A percentile compares a stretch with the other conserved stretches of the same genome.
phyloP scores from a whole-genome alignment of 2,888 invertebrate genomes.

The Cheilosia impressa region DNA sequence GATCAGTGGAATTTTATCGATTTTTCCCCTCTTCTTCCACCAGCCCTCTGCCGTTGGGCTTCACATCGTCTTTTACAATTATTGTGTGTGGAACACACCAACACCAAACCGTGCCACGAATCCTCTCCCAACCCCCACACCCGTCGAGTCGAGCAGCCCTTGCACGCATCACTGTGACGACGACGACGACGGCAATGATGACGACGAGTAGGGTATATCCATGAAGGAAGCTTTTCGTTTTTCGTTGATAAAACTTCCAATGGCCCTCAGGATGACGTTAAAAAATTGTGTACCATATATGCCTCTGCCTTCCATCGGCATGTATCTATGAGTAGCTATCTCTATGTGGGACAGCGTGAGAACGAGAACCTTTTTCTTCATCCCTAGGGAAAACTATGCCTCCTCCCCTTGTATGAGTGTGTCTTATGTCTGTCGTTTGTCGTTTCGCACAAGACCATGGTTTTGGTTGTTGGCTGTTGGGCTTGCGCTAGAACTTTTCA shows the following conservation, averaged over 20 bases:
- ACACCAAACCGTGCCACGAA: constrained; percentile 25
- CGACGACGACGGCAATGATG: constrained; percentile 25
- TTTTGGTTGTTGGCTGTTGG: not conserved
- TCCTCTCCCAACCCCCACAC: constrained; percentile 10
- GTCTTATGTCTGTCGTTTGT: constrained; percentile 40
- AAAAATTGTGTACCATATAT: constrained; percentile 20
- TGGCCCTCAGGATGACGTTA: constrained; percentile 73
- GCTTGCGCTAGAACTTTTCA: constrained; percentile 60
- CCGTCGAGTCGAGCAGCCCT: constrained; percentile 55
- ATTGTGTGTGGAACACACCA: constrained; percentile 44
- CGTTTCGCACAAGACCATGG: not conserved
- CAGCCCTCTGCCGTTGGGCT: not conserved
- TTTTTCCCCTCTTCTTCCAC: constrained; percentile 38
- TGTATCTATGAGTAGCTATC: constrained; percentile 15
- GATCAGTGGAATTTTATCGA: constrained; percentile 81
- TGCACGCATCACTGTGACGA: constrained; percentile 68
- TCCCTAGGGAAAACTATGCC: constrained; percentile 59
- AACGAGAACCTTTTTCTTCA: constrained; percentile 31
- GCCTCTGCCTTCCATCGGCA: constrained; percentile 7
- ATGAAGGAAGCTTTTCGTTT: constrained; percentile 68
- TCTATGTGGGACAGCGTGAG: constrained; percentile 29
- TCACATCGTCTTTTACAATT: constrained; percentile 41
- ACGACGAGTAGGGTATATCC: constrained; percentile 18
- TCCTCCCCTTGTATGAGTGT: constrained; percentile 14
- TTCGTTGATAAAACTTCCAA: constrained; percentile 73